Evolutionary conservation across 2,888 invertebrate genomes (phyloP).

Genomic region (Tineola bisselliella): DNA sequence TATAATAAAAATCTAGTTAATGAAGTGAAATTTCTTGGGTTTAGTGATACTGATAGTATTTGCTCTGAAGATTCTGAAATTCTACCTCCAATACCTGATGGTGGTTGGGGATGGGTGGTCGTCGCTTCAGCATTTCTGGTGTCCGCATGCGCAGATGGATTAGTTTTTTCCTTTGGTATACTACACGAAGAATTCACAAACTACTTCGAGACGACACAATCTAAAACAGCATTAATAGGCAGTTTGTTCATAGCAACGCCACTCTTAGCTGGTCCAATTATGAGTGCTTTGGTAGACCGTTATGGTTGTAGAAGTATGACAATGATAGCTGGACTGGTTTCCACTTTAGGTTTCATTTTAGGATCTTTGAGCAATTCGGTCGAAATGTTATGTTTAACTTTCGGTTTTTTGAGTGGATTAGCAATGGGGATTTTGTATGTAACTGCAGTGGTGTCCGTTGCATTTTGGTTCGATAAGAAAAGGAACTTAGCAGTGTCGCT

Average conservation of each 20-base stretch:
- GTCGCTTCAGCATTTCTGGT: conserved; percentile 85
- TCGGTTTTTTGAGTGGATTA: conserved; percentile 83
- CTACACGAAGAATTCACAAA: conserved; percentile 82
- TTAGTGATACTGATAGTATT: conserved; percentile 55
- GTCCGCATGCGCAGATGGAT: conserved; percentile 91
- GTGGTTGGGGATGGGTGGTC: conserved; percentile 91
- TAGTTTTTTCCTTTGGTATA: conserved; percentile 91
- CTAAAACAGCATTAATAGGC: conserved; percentile 88
- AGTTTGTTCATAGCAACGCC: conserved; percentile 91
- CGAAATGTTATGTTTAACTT: conserved; percentile 80
- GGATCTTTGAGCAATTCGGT: conserved; percentile 77
- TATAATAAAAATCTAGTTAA: conserved; percentile 30
- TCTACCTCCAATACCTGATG: conserved; percentile 77
- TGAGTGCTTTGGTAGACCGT: conserved; percentile 84
- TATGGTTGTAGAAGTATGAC: conserved; percentile 83
- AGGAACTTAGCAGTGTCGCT: conserved; percentile 86
- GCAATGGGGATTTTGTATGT: conserved; percentile 87
- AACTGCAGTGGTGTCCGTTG: conserved; percentile 88
- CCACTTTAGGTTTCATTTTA: conserved; percentile 78
- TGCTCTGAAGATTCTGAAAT: conserved; percentile 42
- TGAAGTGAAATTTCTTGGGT: conserved; percentile 54
- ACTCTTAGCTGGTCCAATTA: conserved; percentile 81
- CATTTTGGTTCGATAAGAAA: conserved; percentile 91
- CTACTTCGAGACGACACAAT: conserved; percentile 81
- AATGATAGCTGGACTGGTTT: conserved; percentile 75